Conservation (phyloP, 1,140 invertebrate species). For the Acromyrmex heyeri region DNA sequence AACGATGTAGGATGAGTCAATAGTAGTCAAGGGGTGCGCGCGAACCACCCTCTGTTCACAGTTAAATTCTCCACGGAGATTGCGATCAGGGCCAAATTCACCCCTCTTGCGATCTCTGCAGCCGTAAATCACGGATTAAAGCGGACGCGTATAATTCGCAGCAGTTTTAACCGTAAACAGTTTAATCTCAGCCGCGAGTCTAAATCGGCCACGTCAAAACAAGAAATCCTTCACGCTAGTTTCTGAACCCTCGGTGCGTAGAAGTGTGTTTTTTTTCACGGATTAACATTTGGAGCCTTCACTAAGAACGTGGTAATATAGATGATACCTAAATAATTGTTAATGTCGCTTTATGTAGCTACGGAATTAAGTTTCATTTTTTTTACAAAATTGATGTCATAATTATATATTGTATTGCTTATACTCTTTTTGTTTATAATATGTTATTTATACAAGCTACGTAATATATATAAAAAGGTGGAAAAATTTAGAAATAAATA, state of each 20-base stretch:
- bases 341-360: background rate
- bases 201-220: constrained; percentile 85
- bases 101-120: constrained; percentile 51
- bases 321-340: background rate
- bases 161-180: constrained; percentile 86
- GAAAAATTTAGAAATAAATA: too few relatives aligned
- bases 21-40: constrained; percentile 77
- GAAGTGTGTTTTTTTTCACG: background rate
- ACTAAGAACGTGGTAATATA: background rate
- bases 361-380: background rate
- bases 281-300: background rate
- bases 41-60: constrained; percentile 71
- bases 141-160: constrained; percentile 83
- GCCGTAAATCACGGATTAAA: constrained; percentile 86
- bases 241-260: background rate
- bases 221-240: constrained; percentile 82
- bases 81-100: constrained; percentile 67
- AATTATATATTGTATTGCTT: background rate
- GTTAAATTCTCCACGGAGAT: constrained; percentile 85
- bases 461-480: background rate
- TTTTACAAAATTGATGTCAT: background rate
- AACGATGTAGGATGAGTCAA: constrained; percentile 29
- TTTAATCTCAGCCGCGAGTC: constrained; percentile 82
- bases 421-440: background rate
- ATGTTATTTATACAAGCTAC: background rate